These are phyloP conservation scores for Tenthredo mesomela DNA, from an alignment of 2,888 invertebrate genomes.

Conservation along the genomic window DNA sequence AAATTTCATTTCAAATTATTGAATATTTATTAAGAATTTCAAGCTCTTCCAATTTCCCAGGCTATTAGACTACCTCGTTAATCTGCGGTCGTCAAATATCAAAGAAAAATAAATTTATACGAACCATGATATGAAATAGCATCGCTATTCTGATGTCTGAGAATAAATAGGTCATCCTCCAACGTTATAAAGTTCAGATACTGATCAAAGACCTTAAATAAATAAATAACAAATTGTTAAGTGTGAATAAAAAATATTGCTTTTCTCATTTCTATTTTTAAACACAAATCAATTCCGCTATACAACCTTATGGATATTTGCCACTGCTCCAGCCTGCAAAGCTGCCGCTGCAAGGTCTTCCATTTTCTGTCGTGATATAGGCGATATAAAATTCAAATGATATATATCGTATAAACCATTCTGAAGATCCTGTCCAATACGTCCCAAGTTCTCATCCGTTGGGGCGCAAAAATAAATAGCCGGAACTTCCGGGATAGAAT, in stretches of 20 bases:
- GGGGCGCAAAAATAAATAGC: constrained; percentile 99
- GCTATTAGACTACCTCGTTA: background rate
- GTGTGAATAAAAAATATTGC: constrained; percentile 1
- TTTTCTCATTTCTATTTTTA: background rate
- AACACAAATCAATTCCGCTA: background rate
- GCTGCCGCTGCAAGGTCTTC: constrained; percentile 97
- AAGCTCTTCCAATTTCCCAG: background rate
- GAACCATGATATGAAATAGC: constrained; percentile 94
- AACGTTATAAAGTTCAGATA: constrained; percentile 98
- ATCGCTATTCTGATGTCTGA: constrained; percentile 96
- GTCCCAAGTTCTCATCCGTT: constrained; percentile 95
- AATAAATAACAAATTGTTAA: constrained; percentile 17
- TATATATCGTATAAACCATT: constrained; percentile 96
- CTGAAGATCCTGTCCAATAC: constrained; percentile 94
- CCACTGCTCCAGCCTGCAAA: constrained; percentile 93
- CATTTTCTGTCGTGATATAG: constrained; percentile 94
- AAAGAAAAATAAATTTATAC: constrained; percentile 59
- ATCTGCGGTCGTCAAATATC: constrained; percentile 48
- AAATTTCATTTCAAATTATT: background rate
- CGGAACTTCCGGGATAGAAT: constrained; percentile 98
- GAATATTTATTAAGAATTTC: background rate
- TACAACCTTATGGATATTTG: constrained; percentile 91
- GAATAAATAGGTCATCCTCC: constrained; percentile 97
- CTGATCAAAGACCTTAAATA: constrained; percentile 92
- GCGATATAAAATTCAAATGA: constrained; percentile 97